Evolutionary conservation across 2,888 invertebrate species (phyloP).

Genomic region (Agrochola litura): DNA sequence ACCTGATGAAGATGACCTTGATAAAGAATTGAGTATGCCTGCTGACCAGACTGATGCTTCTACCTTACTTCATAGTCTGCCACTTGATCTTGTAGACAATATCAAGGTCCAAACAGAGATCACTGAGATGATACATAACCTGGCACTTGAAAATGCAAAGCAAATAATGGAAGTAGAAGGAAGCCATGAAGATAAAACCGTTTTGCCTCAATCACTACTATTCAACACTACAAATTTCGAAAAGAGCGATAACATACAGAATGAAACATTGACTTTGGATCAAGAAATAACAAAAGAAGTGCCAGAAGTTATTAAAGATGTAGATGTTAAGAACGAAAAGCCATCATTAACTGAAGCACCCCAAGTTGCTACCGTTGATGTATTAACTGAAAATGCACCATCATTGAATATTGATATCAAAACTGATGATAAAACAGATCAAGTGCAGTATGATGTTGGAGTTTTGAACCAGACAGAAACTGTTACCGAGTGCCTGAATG

Average conservation of each 20-base stretch:
- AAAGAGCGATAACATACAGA: constrained; percentile 10
- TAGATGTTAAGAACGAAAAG: constrained; percentile 5
- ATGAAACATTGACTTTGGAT: constrained; percentile 7
- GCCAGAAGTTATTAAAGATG: constrained; percentile 20
- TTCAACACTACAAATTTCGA: constrained; percentile 3
- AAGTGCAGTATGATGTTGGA: constrained; percentile 6
- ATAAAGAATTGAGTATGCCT: constrained; percentile 59
- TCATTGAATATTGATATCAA: constrained; percentile 10
- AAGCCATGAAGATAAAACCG: constrained; percentile 3
- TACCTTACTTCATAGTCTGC: constrained; percentile 7
- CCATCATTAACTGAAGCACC: not conserved
- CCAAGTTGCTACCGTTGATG: not conserved
- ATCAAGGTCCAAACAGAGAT: constrained; percentile 23
- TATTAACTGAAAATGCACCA: constrained; percentile 18
- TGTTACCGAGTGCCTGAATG: constrained; percentile 20
- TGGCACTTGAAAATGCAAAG: constrained; percentile 20
- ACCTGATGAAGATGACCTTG: constrained; percentile 78
- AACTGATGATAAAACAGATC: constrained; percentile 8
- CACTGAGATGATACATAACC: constrained; percentile 25
- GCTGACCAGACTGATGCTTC: constrained; percentile 13
- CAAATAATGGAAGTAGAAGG: constrained; percentile 14
- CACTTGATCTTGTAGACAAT: constrained; percentile 51
- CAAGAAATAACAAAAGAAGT: constrained; percentile 1
- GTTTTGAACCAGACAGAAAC: constrained; percentile 14
- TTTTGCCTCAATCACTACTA: not conserved